Evolutionary conservation across 2,888 invertebrate species (phyloP).

Genomic region (Plagodis dolabraria): DNA sequence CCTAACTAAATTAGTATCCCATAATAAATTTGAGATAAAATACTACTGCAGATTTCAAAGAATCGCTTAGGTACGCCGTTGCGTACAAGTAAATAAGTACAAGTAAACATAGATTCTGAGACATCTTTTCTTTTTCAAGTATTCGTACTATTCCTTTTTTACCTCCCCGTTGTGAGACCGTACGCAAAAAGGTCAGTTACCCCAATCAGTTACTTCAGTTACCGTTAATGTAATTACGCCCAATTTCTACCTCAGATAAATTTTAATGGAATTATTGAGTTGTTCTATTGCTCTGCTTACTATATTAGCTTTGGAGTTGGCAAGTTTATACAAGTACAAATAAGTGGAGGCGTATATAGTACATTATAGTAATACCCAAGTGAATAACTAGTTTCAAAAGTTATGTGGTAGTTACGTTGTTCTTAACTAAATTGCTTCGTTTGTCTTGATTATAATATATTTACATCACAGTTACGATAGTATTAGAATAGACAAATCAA

Average conservation of each 20-base stretch:
- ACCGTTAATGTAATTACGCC: slow-evolving; percentile 37
- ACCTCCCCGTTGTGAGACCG: too few relatives aligned
- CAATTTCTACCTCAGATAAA: slow-evolving; percentile 34
- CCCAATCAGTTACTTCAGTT: slow-evolving; percentile 44
- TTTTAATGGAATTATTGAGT: slow-evolving; percentile 34
- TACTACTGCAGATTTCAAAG: too few relatives aligned
- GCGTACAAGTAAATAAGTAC: too few relatives aligned
- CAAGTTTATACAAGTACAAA: slow-evolving; percentile 5
- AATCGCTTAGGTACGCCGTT: too few relatives aligned
- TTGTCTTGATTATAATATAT: slow-evolving; percentile 12
- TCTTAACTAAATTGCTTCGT: not conserved
- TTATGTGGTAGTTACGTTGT: slow-evolving; percentile 2
- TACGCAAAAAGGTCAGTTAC: slow-evolving; percentile 40
- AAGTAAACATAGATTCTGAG: not conserved
- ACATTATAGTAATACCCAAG: not conserved
- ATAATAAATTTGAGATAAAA: too few relatives aligned
- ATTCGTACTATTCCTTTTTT: slow-evolving; percentile 42
- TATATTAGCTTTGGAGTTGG: slow-evolving; percentile 17
- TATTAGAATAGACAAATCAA: slow-evolving; percentile 9
- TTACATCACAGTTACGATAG: slow-evolving; percentile 3
- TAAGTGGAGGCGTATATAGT: not conserved
- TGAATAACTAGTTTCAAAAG: not conserved
- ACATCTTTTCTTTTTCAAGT: slow-evolving; percentile 37
- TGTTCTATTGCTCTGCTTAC: slow-evolving; percentile 27
- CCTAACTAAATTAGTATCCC: too few relatives aligned